Conservation (phyloP, 1,140 invertebrate genomes). For the Apis florea region DNA sequence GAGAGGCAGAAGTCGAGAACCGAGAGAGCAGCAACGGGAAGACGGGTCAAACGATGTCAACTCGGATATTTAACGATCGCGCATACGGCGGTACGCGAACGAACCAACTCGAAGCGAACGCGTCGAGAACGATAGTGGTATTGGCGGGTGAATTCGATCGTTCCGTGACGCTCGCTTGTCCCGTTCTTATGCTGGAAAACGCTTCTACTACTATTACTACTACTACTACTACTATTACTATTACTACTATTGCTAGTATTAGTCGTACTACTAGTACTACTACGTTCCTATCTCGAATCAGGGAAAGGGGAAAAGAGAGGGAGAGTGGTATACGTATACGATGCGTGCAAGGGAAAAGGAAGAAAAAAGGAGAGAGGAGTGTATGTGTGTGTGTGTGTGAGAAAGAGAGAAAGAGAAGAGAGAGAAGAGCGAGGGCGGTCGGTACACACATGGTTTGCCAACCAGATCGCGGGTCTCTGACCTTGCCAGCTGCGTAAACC, state of each 20-base stretch:
- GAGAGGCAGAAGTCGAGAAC: constrained; percentile 26
- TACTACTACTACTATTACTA: too few relatives aligned
- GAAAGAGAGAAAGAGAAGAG: not conserved
- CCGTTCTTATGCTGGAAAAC: not conserved
- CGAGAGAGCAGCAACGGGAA: constrained; percentile 63
- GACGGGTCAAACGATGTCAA: constrained; percentile 77
- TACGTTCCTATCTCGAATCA: not conserved
- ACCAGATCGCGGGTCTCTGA: constrained; percentile 78
- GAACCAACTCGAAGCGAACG: constrained; percentile 57
- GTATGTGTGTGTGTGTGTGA: not conserved
- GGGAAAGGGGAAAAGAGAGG: not conserved
- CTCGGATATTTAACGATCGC: constrained; percentile 75
- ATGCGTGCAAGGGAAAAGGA: not conserved
- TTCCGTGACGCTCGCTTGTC: not conserved
- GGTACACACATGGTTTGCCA: constrained; percentile 77
- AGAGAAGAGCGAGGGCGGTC: constrained; percentile 60
- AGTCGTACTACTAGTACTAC: too few relatives aligned
- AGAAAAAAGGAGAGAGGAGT: not conserved
- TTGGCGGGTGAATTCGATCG: constrained; percentile 52
- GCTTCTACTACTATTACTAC: too few relatives aligned
- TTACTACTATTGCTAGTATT: too few relatives aligned
- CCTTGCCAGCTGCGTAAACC: constrained; percentile 72
- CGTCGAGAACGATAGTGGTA: not conserved
- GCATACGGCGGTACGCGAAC: constrained; percentile 50
- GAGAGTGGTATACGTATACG: not conserved